Percentiles rank a stretch among this genome's conserved stretches.
Evolutionary conservation across 2,888 invertebrate genomes (phyloP).

Genomic region (Aplocera efformata): DNA sequence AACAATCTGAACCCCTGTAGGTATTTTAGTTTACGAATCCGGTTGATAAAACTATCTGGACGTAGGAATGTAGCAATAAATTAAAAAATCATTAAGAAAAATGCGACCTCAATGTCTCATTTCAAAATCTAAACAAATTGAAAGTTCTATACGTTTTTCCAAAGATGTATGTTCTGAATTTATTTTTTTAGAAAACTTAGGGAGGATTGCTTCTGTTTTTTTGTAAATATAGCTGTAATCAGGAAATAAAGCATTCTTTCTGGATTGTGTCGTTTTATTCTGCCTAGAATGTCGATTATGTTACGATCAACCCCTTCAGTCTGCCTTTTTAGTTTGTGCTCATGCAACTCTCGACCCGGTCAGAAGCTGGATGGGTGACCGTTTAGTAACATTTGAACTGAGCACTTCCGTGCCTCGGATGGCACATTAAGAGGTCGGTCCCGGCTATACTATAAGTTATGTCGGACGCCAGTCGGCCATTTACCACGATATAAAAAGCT

Average conservation of each 20-base stretch:
- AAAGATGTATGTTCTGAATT: conserved; percentile 58
- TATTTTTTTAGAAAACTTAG: conserved; percentile 51
- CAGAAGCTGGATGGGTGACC: too few relatives aligned
- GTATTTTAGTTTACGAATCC: conserved; percentile 9
- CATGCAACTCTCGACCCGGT: too few relatives aligned
- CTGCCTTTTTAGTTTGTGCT: too few relatives aligned
- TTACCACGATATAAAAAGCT: too few relatives aligned
- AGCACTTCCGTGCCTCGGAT: too few relatives aligned
- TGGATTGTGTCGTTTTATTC: conserved; percentile 32
- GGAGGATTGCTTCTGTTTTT: conserved; percentile 42
- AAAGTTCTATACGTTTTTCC: conserved; percentile 43
- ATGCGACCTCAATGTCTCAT: conserved; percentile 13
- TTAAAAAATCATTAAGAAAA: conserved; percentile 11
- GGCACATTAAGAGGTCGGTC: too few relatives aligned
- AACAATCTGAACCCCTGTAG: too few relatives aligned
- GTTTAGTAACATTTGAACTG: too few relatives aligned
- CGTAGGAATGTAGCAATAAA: conserved; percentile 20
- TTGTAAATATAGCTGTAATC: conserved; percentile 55
- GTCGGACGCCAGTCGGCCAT: too few relatives aligned
- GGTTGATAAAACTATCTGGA: conserved; percentile 2
- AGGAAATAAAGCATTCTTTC: conserved; percentile 56
- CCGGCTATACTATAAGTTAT: too few relatives aligned
- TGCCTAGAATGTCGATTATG: too few relatives aligned
- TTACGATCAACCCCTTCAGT: too few relatives aligned
- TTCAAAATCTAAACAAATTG: conserved; percentile 27